Base-by-base conservation (phyloP, 2,888 invertebrate species). In the Psylliodes chrysocephalus region DNA sequence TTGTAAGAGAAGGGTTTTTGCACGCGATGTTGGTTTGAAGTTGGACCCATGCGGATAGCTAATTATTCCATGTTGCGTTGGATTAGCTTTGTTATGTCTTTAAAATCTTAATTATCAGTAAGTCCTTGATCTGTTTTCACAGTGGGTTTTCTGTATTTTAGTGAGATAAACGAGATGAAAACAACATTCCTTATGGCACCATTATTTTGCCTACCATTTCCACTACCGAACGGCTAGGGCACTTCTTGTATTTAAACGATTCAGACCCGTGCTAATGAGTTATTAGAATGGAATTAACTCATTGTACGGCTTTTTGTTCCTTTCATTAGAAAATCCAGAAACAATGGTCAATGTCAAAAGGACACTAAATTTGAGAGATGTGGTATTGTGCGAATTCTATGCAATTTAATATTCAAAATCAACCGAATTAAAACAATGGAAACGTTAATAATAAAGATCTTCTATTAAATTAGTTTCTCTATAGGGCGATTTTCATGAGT, bases 221-320 rank as follows among this genome's bases (percentile, higher is more conserved):
- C 22, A 22, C 46, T n/a, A 22, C 2, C n/a, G 22, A 22, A 10
- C n/a, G 14, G 10, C 18, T 17, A 3, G 14, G 14, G 7, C 25
- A 7, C 25, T 47, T 47, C 25, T n/a, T 17, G n/a, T 28, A 47
- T 25, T 25, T 10, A 6, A 25, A 18, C 18, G 1, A 15, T 12
- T 14, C 49, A 19, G 30, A 30, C 49, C 49, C 14, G 28, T 28
- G 30, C 49, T 49, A 49, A 49, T 19, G 49, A 49, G 49, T 49
- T 49, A 49, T 49, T 49, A 49, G 49, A 17, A 49, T 1, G 49
- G 49, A 49, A 28, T 49, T 49, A 49, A 49, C 8, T 49, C 49
- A 49, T 49, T 49, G 49, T 49, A 30, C 15, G 49, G 49, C 49
- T 25, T 49, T 49, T 49, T 17, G 30, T 49, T 28, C 28, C 25